phyloP scores from a whole-genome alignment of 2,797 vertebrate species.

The Cheirogaleus major region DNA sequence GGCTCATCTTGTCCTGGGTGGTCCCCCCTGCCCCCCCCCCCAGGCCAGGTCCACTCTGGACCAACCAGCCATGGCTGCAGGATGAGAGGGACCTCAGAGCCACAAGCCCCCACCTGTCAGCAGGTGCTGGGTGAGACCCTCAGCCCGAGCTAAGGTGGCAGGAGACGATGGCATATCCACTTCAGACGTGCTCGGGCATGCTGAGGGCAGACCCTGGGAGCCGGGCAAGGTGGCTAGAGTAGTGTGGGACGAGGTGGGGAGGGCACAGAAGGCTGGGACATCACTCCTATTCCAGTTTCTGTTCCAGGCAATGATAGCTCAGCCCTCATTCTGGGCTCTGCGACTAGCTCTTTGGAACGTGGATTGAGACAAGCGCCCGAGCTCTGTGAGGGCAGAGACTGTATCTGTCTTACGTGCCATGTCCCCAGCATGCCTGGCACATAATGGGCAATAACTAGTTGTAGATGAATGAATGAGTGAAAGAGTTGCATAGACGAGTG shows the following conservation, averaged over 20 bases:
- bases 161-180: fast-evolving
- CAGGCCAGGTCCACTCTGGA: not conserved
- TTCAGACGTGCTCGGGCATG: fast-evolving
- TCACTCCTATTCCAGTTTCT: not conserved
- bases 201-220: not conserved
- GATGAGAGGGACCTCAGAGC: not conserved
- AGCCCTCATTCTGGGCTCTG: not conserved
- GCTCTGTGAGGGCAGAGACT: not conserved
- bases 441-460: fast-evolving
- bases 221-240: fast-evolving
- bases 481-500: not conserved
- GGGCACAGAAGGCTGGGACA: not conserved
- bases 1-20: not conserved
- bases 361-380: not conserved
- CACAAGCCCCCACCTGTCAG: not conserved
- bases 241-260: too few relatives aligned
- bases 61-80: not conserved
- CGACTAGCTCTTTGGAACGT: not conserved
- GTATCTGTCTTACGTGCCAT: not conserved
- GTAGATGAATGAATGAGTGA: not conserved
- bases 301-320: not conserved
- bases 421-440: not conserved
- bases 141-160: fast-evolving
- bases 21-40: not conserved
- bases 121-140: not conserved